Percentiles rank a stretch among this genome's conserved stretches.
Evolutionary conservation across 2,888 invertebrate species (phyloP).

Genomic region (Chrysomela aeneicollis): DNA sequence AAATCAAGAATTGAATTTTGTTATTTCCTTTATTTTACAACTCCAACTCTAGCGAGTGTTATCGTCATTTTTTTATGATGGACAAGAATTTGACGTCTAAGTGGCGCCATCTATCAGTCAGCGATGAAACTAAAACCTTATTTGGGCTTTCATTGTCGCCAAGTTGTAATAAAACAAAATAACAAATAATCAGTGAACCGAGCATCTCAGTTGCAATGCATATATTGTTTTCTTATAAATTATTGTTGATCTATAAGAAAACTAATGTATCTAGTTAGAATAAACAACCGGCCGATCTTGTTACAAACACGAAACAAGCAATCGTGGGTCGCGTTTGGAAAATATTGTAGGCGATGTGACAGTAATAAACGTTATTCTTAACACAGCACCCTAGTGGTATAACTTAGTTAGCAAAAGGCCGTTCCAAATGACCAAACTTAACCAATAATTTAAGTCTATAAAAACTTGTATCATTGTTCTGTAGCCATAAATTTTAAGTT

Average conservation of each 20-base stretch:
- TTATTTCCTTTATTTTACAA: no score
- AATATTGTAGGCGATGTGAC: conserved; percentile 48
- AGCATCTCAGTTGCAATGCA: neutral
- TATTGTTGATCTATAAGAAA: neutral
- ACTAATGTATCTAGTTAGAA: neutral
- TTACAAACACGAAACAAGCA: conserved; percentile 21
- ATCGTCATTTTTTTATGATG: no score
- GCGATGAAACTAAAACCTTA: conserved; percentile 15
- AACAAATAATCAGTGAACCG: no score
- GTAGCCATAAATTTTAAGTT: conserved; percentile 62
- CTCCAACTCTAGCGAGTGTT: no score
- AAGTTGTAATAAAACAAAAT: no score
- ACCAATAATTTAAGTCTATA: conserved; percentile 63
- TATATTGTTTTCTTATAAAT: neutral
- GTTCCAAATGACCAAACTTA: conserved; percentile 60
- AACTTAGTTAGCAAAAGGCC: conserved; percentile 58
- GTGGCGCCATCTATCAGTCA: no score
- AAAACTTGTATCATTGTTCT: conserved; percentile 63
- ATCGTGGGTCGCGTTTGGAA: conserved; percentile 11
- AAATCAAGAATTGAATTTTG: no score
- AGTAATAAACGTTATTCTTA: conserved; percentile 44
- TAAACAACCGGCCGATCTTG: conserved; percentile 12
- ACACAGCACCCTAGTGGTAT: conserved; percentile 49
- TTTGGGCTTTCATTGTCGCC: neutral
- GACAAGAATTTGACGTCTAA: no score